Conservation (phyloP, 2,113 vertebrate species). For the Sclerurus mexicanus region DNA sequence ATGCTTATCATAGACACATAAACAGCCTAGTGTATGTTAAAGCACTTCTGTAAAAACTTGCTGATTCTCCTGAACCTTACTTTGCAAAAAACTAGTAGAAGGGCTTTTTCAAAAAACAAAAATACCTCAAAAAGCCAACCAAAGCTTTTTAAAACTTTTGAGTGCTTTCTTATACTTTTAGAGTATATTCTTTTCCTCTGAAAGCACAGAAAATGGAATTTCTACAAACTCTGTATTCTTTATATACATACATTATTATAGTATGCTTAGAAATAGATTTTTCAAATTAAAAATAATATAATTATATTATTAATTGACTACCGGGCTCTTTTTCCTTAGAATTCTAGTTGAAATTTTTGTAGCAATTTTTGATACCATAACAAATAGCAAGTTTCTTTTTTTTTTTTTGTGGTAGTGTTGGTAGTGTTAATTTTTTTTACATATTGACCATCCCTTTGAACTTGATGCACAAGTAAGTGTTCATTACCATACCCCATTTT, state of each 20-base stretch:
- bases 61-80: not conserved
- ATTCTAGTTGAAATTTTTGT: not conserved
- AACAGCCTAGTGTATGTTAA: not conserved
- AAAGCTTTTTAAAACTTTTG: not conserved
- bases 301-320: not conserved
- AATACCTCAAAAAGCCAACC: not conserved
- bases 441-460: not conserved
- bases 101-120: not conserved
- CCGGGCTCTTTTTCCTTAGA: not conserved
- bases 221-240: not conserved
- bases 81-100: not conserved
- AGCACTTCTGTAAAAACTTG: not conserved
- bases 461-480: not conserved
- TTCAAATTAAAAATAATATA: not conserved
- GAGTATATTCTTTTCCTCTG: not conserved
- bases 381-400: not conserved
- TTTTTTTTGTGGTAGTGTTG: accelerated
- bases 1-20: not conserved
- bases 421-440: not conserved
- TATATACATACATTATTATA: not conserved
- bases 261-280: not conserved
- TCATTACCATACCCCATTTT: not conserved
- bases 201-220: not conserved
- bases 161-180: not conserved
- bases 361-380: not conserved